Evolutionary conservation across 2,888 invertebrate species (phyloP).

Genomic region (Glaucopsyche alexis): DNA sequence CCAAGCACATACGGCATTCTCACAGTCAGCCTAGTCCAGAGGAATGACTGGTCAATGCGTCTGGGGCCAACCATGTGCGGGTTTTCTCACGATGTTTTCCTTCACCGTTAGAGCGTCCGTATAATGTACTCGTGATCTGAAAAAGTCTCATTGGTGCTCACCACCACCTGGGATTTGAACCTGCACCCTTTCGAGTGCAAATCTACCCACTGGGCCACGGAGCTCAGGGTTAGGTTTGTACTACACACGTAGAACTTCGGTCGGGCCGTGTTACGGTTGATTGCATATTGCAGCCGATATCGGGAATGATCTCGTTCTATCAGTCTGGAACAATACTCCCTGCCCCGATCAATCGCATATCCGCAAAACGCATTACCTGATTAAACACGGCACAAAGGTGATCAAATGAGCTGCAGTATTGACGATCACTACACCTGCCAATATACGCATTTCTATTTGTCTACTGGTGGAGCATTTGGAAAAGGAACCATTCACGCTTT

Average conservation of each 20-base stretch:
- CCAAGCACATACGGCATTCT: too few relatives aligned
- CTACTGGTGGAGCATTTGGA: background rate
- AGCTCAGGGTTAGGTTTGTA: background rate
- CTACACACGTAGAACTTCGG: background rate
- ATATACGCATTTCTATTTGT: background rate
- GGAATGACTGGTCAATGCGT: too few relatives aligned
- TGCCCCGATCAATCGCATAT: background rate
- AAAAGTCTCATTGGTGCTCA: too few relatives aligned
- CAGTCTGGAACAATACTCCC: background rate
- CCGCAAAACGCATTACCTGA: conserved; percentile 13
- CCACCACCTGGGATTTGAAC: too few relatives aligned
- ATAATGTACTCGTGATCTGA: too few relatives aligned
- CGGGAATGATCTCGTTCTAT: background rate
- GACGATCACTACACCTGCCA: background rate
- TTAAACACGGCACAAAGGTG: conserved; percentile 15
- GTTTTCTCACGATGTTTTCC: too few relatives aligned
- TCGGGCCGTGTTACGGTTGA: background rate
- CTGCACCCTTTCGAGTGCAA: too few relatives aligned
- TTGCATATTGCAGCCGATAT: conserved; percentile 13
- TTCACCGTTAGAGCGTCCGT: too few relatives aligned
- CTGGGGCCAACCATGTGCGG: too few relatives aligned
- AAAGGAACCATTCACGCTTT: background rate
- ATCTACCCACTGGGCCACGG: too few relatives aligned
- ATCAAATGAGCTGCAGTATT: conserved; percentile 10
- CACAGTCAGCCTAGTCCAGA: too few relatives aligned